These are phyloP conservation scores for Astreopora myriophthalma DNA, from an alignment of 64 coral and sea anemone species.

Conservation along the genomic window DNA sequence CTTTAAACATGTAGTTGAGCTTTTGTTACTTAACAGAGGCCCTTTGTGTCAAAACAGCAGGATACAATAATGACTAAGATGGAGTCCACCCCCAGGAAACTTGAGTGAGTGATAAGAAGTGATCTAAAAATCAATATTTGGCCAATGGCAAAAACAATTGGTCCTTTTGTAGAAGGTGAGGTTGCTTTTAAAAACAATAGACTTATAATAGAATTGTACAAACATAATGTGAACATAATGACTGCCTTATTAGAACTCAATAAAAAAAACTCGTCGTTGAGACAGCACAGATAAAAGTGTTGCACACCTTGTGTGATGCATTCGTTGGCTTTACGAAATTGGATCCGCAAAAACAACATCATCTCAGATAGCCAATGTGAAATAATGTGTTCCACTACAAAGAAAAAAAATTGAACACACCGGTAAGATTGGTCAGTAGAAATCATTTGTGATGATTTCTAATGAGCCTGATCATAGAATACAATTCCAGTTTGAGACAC, in stretches of 20 bases:
- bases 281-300: neutral
- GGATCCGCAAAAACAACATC: neutral
- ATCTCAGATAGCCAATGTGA: conserved; percentile 48
- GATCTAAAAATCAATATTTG: too few species aligned
- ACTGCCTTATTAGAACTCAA: neutral
- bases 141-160: too few species aligned
- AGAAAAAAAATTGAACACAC: neutral
- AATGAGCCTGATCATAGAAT: neutral
- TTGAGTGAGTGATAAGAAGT: too few species aligned
- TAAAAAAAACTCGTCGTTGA: neutral
- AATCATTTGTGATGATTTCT: neutral
- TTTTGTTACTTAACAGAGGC: too few species aligned
- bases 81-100: too few species aligned
- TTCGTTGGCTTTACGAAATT: conserved; percentile 29
- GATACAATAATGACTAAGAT: too few species aligned
- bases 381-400: conserved; percentile 39
- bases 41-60: too few species aligned
- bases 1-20: too few species aligned
- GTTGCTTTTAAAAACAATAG: too few species aligned
- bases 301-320: conserved; percentile 11
- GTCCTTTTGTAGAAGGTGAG: too few species aligned
- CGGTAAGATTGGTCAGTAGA: neutral
- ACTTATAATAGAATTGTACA: too few species aligned
- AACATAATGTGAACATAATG: too few species aligned
- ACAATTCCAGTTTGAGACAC: neutral